Conservation (phyloP, 2,888 invertebrate species). For the Stenoptilia bipunctidactyla region DNA sequence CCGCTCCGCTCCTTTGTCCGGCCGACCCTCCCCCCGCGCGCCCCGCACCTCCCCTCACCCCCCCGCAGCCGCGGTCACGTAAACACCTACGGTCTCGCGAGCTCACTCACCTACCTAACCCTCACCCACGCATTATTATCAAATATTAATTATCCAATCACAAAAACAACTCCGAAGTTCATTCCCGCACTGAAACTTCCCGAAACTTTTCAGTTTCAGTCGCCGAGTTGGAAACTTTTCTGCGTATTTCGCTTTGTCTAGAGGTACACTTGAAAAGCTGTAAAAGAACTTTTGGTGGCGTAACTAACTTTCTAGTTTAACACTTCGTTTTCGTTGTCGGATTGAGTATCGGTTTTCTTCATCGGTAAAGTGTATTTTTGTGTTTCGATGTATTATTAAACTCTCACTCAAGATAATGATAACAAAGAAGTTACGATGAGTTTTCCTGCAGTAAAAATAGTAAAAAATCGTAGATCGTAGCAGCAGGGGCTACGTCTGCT, state of each 20-base stretch:
- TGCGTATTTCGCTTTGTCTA: too few species aligned
- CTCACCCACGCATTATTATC: slow-evolving; percentile 53
- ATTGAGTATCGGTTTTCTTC: too few species aligned
- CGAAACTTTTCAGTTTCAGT: background rate
- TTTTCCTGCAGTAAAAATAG: too few species aligned
- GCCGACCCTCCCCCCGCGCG: slow-evolving; percentile 29
- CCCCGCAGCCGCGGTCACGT: slow-evolving; percentile 28
- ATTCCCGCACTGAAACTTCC: slow-evolving; percentile 15
- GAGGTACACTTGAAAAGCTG: too few species aligned
- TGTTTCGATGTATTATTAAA: too few species aligned
- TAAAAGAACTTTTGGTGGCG: too few species aligned
- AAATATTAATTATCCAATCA: slow-evolving; percentile 43
- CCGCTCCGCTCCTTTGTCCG: slow-evolving; percentile 63
- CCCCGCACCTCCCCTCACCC: slow-evolving; percentile 23
- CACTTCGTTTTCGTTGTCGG: too few species aligned
- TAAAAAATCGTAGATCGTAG: slow-evolving; percentile 10
- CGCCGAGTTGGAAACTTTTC: slow-evolving; percentile 10
- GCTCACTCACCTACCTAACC: slow-evolving; percentile 17
- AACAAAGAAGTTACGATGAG: too few species aligned
- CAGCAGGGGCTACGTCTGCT: slow-evolving; percentile 9
- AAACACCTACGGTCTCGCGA: slow-evolving; percentile 21
- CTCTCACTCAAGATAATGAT: too few species aligned
- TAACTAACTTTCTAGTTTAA: too few species aligned
- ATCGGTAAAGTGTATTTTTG: too few species aligned
- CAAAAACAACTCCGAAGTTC: slow-evolving; percentile 25